Evolutionary conservation across 2,113 vertebrate species (phyloP).

Genomic region (Larimichthys polyactis): DNA sequence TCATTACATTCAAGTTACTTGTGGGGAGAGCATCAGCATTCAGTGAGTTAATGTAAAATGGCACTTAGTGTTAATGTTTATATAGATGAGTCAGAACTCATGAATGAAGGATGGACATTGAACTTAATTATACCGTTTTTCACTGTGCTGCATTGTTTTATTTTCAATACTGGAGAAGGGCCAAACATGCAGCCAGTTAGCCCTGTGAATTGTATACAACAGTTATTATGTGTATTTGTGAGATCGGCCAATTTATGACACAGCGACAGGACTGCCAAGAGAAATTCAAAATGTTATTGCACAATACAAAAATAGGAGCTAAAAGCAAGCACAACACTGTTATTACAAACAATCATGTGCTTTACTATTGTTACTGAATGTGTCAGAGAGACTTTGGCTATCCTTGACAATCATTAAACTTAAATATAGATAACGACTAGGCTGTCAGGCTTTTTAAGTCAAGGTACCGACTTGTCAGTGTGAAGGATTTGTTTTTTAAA

Average conservation of each 20-base stretch:
- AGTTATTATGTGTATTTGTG: not conserved
- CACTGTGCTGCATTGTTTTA: not conserved
- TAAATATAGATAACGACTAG: constrained; percentile 37
- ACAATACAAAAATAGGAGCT: not conserved
- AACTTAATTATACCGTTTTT: not conserved
- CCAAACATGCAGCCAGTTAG: not conserved
- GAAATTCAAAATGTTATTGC: not conserved
- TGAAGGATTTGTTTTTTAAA: not conserved
- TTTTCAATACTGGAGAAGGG: not conserved
- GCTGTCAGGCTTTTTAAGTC: not conserved
- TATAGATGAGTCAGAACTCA: not conserved
- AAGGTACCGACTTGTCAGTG: not conserved
- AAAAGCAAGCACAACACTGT: not conserved
- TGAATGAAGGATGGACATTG: constrained; percentile 8
- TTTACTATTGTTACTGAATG: not conserved
- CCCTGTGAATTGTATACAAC: not conserved
- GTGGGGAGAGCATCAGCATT: not conserved
- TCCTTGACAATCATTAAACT: constrained; percentile 37
- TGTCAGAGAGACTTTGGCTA: not conserved
- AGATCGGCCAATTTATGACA: not conserved
- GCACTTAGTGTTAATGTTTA: constrained; percentile 49
- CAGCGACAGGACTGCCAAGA: not conserved
- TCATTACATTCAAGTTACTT: not conserved
- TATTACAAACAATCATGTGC: not conserved
- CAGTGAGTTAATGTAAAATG: constrained; percentile 47